Evolutionary conservation across 92 coral and sea anemone species (phyloP), one percentile per base, ranked within the genome.

Genomic region (Palythoa grandiflora): DNA sequence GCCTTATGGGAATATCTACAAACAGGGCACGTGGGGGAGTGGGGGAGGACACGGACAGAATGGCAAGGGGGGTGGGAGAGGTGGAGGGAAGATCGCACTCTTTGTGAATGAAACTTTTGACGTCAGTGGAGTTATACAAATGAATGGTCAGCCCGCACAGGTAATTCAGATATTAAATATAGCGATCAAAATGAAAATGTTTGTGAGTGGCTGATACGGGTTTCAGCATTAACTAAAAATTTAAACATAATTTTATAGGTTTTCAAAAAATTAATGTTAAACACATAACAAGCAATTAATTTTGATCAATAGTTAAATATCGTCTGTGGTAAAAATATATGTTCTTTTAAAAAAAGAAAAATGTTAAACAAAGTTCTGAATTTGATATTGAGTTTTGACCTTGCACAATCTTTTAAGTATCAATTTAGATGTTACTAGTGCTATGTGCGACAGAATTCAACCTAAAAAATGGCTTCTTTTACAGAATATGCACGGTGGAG

Each of bases 1-100:
- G 19, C 96, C 96, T 8, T 91, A 93, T 44, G 96, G 96, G 17
- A 83, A 88, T 85, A 93, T 93, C 78, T 93, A 90, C 88, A 87
- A 83, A 12, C 84, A 80, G 44, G 93, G 96, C 39, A 54, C 90
- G 35, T 93, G 93, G 96, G 96, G 96, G 19, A 93, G 96, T 88
- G 96, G 96, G 13, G 92, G 92, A 78, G 96, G 96, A 54, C 93
- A 92, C 79, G 94, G 94, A 36, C 63, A 51, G 53, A 54, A 75
- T 20, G 92, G 93, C 16, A 75, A 50, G 60, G 84, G 91, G 20
- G 93, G 96, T 47, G 96, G 95, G 15, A 85, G 95, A 75, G 95
- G 96, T 51, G 96, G 96, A 38, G 96, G 96, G 28, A 91, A 87
- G 83, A 77, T 93, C 54, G 73, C 78, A 38, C 79, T 93, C 28